Base-by-base conservation (phyloP, 2,113 vertebrate species). In the Jacana jacana region DNA sequence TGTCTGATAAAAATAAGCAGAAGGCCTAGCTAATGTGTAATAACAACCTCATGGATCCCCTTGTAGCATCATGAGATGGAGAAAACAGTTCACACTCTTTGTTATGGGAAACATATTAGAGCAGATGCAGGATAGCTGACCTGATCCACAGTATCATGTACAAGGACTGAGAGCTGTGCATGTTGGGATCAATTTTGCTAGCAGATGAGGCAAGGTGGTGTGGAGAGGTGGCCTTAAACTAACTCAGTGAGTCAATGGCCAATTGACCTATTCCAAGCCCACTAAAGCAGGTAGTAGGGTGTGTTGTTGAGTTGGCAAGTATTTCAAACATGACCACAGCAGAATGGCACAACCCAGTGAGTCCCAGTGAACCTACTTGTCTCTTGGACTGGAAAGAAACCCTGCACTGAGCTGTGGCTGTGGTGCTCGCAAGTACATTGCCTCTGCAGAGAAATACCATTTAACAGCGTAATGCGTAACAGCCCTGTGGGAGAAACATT, bases 141-240 rank as follows among this genome's bases (percentile, higher is more conserved):
- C 13, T 0, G 0, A 37, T 52, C 18, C 9, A 11, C 17, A 52
- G 46, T 22, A 10, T 28, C 11, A 13, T 2, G 7, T 0, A 3
- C 8, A 20, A 23, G 37, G 37, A n/a, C 8, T 48, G 48, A 57
- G 60, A 55, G 2, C 22, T 81, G 8, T 14, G n/a, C 9, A 3
- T 54, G 44, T 5, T 1, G 2, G 12, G 10, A 24, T 37, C 19
- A 28, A 28, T 71, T 90, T 63, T 77, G 31, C 9, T 30, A 37
- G 46, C 9, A 58, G 42, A n/a, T 37, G 17, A 40, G 58, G 13
- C 23, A 46, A 35, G 35, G 11, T 46, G 1, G 13, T 49, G 40
- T 55, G 37, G n/a, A 72, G 31, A 44, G 13, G 14, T 39, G 49
- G 8, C 23, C 46, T 55, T 27, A 57, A 77, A 44, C 11, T 33